Base-by-base conservation (phyloP, 2,113 vertebrate species). In the Echinops telfairi region DNA sequence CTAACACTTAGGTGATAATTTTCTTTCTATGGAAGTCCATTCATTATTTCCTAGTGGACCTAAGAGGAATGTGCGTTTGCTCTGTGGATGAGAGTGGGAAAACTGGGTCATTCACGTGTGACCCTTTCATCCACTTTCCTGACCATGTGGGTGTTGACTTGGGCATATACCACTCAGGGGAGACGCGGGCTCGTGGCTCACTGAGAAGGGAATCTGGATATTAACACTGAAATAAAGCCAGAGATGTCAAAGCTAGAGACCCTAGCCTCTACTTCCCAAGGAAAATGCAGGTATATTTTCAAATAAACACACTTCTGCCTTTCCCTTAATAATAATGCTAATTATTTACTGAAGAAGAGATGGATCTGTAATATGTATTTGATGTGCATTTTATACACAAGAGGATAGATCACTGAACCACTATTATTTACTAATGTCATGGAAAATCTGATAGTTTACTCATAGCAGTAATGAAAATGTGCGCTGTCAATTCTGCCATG, bases 1-100 rank as follows among this genome's bases (percentile, higher is more conserved):
- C 90, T 83, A 94, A 89, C 43, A 91, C n/a, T 70, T 81, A 66
- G 79, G 77, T 73, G 66, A 90, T 82, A 14, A 90, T 84, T 91
- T 93, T 70, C 77, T 88, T 81, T 68, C n/a, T 84, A n/a, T 75
- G 88, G 66, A 78, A 81, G 60, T 43, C 66, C 88, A 86, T 77
- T 89, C 29, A 92, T 78, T 88, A 81, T 86, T 66, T 14, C 75
- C 15, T 75, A 6, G 23, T n/a, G 0, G 57, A 81, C 80, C 66
- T 90, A 76, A 81, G 43, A 57, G 58, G 8, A 83, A 83, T 73
- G 12, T 57, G 27, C 33, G 20, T 75, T 93, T 90, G 71, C 75
- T 84, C 77, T 92, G 79, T 84, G 58, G 58, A 70, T 62, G 11
- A 87, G 76, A 78, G 12, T 53, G 27, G 31, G 62, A 83, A 90